phyloP scores from a whole-genome alignment of 2,888 invertebrate species.

The Thereva nobilitata region DNA sequence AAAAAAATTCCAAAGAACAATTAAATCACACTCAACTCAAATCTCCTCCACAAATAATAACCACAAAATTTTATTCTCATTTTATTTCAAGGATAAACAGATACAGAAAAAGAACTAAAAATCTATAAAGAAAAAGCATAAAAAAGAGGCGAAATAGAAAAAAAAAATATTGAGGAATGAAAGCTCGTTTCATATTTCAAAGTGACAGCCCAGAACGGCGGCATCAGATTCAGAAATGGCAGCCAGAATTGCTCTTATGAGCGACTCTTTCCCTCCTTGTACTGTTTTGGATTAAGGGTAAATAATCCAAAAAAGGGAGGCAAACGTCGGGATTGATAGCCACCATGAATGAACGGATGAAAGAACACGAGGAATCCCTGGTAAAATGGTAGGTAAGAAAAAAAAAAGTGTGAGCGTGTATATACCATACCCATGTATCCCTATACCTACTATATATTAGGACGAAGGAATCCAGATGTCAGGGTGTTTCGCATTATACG shows the following conservation, averaged over 20 bases:
- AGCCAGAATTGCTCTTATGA: conserved; percentile 17
- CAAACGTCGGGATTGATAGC: conserved; percentile 23
- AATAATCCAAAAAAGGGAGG: conserved; percentile 14
- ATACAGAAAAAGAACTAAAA: no score
- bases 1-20: no score
- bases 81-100: no score
- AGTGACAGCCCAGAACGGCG: conserved; percentile 21
- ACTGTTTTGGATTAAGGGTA: neutral
- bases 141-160: neutral
- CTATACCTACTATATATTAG: no score
- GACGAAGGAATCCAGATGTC: no score
- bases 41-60: no score
- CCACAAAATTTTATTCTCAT: no score
- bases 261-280: neutral
- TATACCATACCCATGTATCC: conserved; percentile 1
- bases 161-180: conserved; percentile 6
- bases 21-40: no score
- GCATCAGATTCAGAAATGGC: conserved; percentile 10
- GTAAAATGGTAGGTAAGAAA: neutral
- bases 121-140: no score
- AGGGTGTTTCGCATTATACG: no score
- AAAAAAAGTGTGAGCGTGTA: conserved; percentile 1
- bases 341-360: conserved; percentile 22
- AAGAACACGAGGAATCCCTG: conserved; percentile 11
- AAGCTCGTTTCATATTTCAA: conserved; percentile 22